A percentile compares a stretch with the other conserved stretches of the same genome.
Evolutionary conservation across 1,140 invertebrate genomes (phyloP).

Genomic region (Alviniconcha marisindica): DNA sequence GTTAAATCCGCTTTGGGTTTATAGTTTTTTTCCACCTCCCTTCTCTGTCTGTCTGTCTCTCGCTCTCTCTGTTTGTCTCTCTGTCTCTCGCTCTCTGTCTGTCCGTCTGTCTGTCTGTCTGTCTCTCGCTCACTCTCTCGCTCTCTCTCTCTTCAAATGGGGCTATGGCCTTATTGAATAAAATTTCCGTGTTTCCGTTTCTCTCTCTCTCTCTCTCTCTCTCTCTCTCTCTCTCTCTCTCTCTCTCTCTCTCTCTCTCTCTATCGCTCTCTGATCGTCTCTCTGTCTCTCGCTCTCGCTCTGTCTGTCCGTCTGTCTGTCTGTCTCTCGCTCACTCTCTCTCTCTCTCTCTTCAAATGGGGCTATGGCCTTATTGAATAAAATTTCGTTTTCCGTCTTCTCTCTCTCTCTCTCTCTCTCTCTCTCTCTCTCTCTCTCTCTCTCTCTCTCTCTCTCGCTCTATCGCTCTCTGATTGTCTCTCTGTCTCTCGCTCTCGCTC

Average conservation of each 20-base stretch:
- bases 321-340: constrained; percentile 2
- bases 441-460: neutral
- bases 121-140: too few relatives aligned
- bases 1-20: too few relatives aligned
- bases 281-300: neutral
- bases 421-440: constrained; percentile 11
- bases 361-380: too few relatives aligned
- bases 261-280: too few relatives aligned
- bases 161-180: too few relatives aligned
- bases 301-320: neutral
- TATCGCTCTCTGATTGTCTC: too few relatives aligned
- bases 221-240: neutral
- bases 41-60: too few relatives aligned
- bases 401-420: neutral
- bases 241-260: neutral
- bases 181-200: too few relatives aligned
- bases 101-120: neutral
- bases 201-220: neutral
- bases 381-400: too few relatives aligned
- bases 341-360: neutral
- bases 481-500: neutral
- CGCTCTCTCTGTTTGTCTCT: neutral
- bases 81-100: too few relatives aligned
- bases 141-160: neutral
- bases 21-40: too few relatives aligned